Evolutionary conservation across 2,888 invertebrate species (phyloP).

Genomic region (Desoria tigrina): DNA sequence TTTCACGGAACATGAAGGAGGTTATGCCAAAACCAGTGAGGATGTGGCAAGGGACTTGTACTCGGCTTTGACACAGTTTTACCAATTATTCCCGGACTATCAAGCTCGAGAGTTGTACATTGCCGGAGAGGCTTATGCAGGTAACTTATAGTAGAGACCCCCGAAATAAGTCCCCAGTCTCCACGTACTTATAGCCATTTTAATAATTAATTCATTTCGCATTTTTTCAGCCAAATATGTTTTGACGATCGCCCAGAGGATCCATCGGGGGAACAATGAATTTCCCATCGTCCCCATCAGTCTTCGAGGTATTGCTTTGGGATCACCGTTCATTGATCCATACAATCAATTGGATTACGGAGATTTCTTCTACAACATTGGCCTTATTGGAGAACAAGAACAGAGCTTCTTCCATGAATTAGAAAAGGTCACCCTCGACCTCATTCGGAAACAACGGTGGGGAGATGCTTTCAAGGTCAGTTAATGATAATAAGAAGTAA

Average conservation of each 20-base stretch:
- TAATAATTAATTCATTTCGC: too few species aligned
- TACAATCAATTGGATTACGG: slow-evolving; percentile 56
- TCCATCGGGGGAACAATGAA: slow-evolving; percentile 47
- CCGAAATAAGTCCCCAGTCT: too few species aligned
- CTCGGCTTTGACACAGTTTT: slow-evolving; percentile 76
- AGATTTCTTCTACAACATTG: slow-evolving; percentile 57
- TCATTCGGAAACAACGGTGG: slow-evolving; percentile 44
- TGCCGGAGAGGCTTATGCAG: slow-evolving; percentile 86
- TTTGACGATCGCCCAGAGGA: slow-evolving; percentile 35
- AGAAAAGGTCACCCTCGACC: slow-evolving; percentile 60
- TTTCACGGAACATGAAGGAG: slow-evolving; percentile 73
- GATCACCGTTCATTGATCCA: slow-evolving; percentile 54
- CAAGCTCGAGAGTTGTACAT: slow-evolving; percentile 77
- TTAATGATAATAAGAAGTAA: too few species aligned
- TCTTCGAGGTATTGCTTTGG: slow-evolving; percentile 58
- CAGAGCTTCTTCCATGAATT: slow-evolving; percentile 63
- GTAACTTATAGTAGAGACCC: too few species aligned
- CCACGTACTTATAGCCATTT: too few species aligned
- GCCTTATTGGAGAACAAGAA: slow-evolving; percentile 54
- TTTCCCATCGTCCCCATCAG: slow-evolving; percentile 68
- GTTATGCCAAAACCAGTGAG: slow-evolving; percentile 76
- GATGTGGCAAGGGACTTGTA: slow-evolving; percentile 79
- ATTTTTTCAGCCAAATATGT: slow-evolving; percentile 38
- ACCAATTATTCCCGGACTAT: slow-evolving; percentile 75
- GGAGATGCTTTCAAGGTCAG: slow-evolving; percentile 47